A percentile compares a stretch with the other conserved stretches of the same genome.
Evolutionary conservation across 2,113 vertebrate species (phyloP).

Genomic region (Gymnorhina tibicen): DNA sequence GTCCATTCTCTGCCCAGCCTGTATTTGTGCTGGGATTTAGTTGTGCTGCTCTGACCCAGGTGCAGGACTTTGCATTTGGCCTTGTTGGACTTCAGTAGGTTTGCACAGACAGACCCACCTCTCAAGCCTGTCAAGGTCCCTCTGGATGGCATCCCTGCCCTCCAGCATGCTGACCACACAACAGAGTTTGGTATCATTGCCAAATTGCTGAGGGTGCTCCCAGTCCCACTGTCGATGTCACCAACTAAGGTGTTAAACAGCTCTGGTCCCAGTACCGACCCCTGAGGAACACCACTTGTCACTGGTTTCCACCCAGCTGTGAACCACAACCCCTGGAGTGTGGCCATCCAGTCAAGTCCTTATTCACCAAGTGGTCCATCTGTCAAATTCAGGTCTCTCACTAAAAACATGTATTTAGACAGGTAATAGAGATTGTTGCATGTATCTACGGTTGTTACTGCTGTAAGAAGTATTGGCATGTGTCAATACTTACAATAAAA

Average conservation of each 20-base stretch:
- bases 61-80: not conserved
- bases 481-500: not conserved
- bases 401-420: not conserved
- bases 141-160: not conserved
- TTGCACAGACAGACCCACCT: not conserved
- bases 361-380: not conserved
- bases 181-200: not conserved
- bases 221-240: not conserved
- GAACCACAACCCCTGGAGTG: no score
- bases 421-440: not conserved
- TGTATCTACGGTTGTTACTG: not conserved
- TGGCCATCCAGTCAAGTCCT: not conserved
- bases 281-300: not conserved
- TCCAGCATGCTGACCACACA: not conserved
- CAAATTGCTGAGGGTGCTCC: not conserved
- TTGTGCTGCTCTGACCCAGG: not conserved
- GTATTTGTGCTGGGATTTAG: not conserved
- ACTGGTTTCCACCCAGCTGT: not conserved
- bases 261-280: fast-evolving
- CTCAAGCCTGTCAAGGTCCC: not conserved
- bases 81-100: not conserved
- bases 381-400: not conserved
- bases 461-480: not conserved
- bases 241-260: not conserved
- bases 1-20: not conserved